These are phyloP conservation scores for Chrysotoxum bicinctum DNA, from an alignment of 2,888 invertebrate genomes.

Conservation along the genomic window DNA sequence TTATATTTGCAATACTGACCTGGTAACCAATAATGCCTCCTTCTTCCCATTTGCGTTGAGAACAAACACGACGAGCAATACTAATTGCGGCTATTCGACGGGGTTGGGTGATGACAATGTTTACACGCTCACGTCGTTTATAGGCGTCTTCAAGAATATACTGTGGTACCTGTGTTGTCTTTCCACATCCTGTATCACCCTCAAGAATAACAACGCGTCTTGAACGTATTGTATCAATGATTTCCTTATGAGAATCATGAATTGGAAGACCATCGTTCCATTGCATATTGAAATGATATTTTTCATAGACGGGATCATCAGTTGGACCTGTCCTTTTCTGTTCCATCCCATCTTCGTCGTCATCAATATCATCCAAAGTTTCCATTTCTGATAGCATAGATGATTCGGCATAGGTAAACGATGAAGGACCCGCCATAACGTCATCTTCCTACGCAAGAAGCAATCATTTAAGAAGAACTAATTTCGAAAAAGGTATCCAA, in stretches of 20 bases:
- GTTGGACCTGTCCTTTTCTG: neutral
- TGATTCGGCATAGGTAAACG: conserved; percentile 5
- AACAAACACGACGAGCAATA: conserved; percentile 91
- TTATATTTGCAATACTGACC: conserved; percentile 82
- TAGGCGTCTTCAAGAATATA: conserved; percentile 92
- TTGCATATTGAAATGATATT: conserved; percentile 77
- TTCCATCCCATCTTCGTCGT: conserved; percentile 58
- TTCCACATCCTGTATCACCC: conserved; percentile 97
- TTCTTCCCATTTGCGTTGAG: conserved; percentile 91
- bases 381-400: conserved; percentile 73
- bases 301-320: conserved; percentile 77
- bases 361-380: conserved; percentile 77
- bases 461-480: neutral
- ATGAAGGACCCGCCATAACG: neutral
- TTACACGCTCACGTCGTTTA: conserved; percentile 86
- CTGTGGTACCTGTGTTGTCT: conserved; percentile 93
- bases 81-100: conserved; percentile 96
- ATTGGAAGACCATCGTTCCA: conserved; percentile 78
- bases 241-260: conserved; percentile 82
- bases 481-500: neutral
- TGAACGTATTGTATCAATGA: conserved; percentile 85
- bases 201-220: conserved; percentile 90
- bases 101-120: conserved; percentile 96
- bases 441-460: conserved; percentile 35
- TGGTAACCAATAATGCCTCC: conserved; percentile 95